phyloP scores from a whole-genome alignment of 2,113 vertebrate species.

The Fulmarus glacialis region DNA sequence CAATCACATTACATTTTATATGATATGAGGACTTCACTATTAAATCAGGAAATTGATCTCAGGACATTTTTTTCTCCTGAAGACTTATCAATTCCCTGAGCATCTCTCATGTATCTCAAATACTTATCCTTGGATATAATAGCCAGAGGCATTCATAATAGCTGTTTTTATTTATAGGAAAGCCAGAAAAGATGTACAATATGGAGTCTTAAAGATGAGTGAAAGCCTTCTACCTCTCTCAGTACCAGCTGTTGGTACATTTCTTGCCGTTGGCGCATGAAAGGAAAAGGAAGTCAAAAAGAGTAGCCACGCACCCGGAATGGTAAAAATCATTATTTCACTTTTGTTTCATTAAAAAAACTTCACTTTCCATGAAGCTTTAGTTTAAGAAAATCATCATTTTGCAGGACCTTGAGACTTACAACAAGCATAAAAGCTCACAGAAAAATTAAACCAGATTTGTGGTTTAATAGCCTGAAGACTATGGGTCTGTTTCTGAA shows the following conservation, averaged over 20 bases:
- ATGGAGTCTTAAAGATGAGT: not conserved
- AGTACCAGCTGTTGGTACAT: not conserved
- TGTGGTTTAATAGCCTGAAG: not conserved
- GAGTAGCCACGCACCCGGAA: not conserved
- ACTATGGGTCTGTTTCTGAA: not conserved
- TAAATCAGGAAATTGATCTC: slow-evolving; percentile 42
- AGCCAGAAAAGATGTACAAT: not conserved
- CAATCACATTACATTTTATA: slow-evolving; percentile 55
- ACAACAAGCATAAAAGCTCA: not conserved
- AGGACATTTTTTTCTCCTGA: not conserved
- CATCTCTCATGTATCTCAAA: slow-evolving; percentile 1
- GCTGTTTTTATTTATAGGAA: not conserved
- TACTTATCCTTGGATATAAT: not conserved
- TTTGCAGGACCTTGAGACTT: not conserved
- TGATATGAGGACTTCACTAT: not conserved
- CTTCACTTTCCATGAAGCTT: not conserved
- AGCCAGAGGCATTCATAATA: not conserved
- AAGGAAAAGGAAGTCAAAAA: not conserved
- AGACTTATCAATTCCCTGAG: not conserved
- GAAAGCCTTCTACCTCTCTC: not conserved
- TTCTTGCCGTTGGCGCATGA: not conserved
- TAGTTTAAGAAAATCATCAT: not conserved
- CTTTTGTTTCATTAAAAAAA: not conserved
- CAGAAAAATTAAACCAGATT: not conserved
- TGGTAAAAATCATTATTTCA: not conserved